Evolutionary conservation across 2,888 invertebrate genomes (phyloP).

Genomic region (Pinctada fucata): DNA sequence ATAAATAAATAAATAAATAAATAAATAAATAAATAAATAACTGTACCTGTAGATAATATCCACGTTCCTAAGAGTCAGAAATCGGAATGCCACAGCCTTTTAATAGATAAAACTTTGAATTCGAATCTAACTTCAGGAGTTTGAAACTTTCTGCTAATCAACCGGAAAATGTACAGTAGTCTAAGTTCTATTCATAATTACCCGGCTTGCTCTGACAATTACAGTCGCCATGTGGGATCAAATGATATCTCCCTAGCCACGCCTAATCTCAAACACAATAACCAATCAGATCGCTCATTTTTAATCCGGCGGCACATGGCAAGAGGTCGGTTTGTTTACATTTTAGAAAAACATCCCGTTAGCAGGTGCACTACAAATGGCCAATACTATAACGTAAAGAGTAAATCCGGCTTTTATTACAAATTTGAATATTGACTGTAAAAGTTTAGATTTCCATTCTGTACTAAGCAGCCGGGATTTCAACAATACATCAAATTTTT

Average conservation of each 20-base stretch:
- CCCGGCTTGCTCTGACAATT: constrained; percentile 13
- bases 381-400: neutral
- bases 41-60: neutral
- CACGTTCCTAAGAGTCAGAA: too few relatives aligned
- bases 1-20: neutral
- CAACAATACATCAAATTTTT: neutral
- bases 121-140: neutral
- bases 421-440: neutral
- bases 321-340: neutral
- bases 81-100: too few relatives aligned
- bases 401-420: constrained; percentile 5
- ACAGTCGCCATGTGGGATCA: constrained; percentile 8
- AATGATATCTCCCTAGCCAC: constrained; percentile 4
- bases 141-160: neutral
- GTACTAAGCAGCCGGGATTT: neutral
- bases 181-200: constrained; percentile 17
- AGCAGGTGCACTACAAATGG: neutral
- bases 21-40: neutral
- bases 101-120: neutral
- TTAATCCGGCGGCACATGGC: too few relatives aligned
- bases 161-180: neutral
- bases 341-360: neutral
- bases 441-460: constrained; percentile 8
- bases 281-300: neutral
- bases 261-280: neutral